phyloP scores from a whole-genome alignment of 2,797 vertebrate genomes.

The Cyprinella venusta region DNA sequence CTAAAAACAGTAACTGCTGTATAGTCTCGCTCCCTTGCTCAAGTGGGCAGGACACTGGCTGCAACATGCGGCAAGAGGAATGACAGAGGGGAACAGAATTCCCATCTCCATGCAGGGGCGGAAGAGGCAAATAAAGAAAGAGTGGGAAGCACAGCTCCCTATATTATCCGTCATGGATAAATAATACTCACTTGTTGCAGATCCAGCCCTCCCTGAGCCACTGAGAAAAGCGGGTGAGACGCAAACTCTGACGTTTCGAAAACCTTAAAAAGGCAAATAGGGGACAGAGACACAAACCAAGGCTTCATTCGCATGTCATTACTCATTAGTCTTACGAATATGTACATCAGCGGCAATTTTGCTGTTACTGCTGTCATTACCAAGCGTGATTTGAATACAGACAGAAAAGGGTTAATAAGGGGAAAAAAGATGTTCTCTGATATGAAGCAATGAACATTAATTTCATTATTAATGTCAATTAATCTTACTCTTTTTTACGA shows the following conservation, averaged over 20 bases:
- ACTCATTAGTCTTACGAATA: conserved; percentile 16
- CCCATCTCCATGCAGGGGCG: conserved; percentile 47
- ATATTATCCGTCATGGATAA: conserved; percentile 32
- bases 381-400: conserved; percentile 23
- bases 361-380: conserved; percentile 26
- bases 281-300: conserved; percentile 63
- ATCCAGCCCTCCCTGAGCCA: conserved; percentile 79
- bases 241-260: conserved; percentile 80
- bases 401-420: conserved; percentile 8
- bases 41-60: conserved; percentile 56
- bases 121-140: conserved; percentile 44
- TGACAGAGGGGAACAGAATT: conserved; percentile 46
- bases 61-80: conserved; percentile 57
- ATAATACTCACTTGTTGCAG: conserved; percentile 80
- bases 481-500: conserved; percentile 23
- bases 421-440: conserved; percentile 17
- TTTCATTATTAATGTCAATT: conserved; percentile 37
- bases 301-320: conserved; percentile 55
- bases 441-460: conserved; percentile 38
- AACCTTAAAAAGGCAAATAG: conserved; percentile 72
- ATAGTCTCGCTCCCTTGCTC: conserved; percentile 55
- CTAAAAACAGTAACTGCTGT: conserved; percentile 12
- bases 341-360: neutral
- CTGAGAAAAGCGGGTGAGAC: conserved; percentile 79
- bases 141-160: conserved; percentile 27